Conservation (phyloP, 2,797 vertebrate species). For the Iguana delicatissima region DNA sequence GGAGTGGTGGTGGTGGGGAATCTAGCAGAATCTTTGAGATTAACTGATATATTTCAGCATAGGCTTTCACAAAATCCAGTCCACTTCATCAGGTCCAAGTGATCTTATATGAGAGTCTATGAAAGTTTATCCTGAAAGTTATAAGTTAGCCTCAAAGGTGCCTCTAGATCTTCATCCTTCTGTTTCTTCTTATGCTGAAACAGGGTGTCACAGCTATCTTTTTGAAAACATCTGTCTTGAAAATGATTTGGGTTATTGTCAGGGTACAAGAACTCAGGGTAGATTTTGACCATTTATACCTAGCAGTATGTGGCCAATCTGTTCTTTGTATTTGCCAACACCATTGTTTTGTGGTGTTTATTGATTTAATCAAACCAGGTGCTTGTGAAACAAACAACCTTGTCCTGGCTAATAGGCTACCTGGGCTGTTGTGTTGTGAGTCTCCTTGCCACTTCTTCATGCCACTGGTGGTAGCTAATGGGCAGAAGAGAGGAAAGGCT, state of each 20-base stretch:
- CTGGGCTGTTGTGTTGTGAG: background rate
- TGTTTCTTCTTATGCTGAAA: no score
- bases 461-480: background rate
- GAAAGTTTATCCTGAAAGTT: no score
- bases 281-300: no score
- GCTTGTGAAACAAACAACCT: background rate
- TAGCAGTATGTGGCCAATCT: background rate
- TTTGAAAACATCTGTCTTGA: background rate
- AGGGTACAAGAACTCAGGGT: background rate
- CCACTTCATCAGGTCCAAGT: no score
- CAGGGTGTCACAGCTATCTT: no score
- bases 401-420: background rate
- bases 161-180: no score
- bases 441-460: background rate
- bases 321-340: background rate
- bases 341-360: background rate
- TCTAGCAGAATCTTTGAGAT: no score
- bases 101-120: no score
- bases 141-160: no score
- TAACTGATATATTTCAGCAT: no score
- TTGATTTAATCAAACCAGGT: background rate
- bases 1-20: no score
- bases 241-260: background rate
- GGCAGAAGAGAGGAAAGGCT: background rate
- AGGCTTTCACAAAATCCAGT: no score